A percentile compares a stretch with the other conserved stretches of the same genome.
phyloP scores from a whole-genome alignment of 2,797 vertebrate genomes.

The Pipistrellus pipistrellus region DNA sequence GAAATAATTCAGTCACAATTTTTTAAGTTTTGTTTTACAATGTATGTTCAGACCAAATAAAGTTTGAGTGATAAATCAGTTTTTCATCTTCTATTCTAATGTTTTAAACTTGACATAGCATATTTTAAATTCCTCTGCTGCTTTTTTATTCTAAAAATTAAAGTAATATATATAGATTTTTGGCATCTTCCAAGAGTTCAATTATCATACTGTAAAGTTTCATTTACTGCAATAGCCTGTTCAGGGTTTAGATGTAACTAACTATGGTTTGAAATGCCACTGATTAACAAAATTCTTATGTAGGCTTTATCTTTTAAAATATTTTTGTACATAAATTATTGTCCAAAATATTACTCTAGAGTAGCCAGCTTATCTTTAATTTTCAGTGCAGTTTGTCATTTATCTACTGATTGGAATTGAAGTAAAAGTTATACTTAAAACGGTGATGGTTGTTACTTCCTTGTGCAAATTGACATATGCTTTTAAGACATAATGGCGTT shows the following conservation, averaged over 20 bases:
- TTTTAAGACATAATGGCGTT: conserved; percentile 80
- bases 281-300: conserved; percentile 37
- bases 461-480: conserved; percentile 74
- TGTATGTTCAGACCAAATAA: conserved; percentile 64
- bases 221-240: conserved; percentile 19
- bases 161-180: conserved; percentile 63
- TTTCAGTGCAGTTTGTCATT: conserved; percentile 23
- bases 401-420: conserved; percentile 31
- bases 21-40: conserved; percentile 66
- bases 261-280: conserved; percentile 40
- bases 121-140: conserved; percentile 49
- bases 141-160: conserved; percentile 67
- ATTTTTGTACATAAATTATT: conserved; percentile 19
- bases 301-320: conserved; percentile 41
- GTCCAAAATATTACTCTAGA: conserved; percentile 19
- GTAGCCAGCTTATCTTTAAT: conserved; percentile 26
- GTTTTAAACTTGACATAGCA: conserved; percentile 56
- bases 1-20: conserved; percentile 57
- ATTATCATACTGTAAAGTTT: background rate
- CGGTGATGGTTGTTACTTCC: conserved; percentile 73
- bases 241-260: conserved; percentile 45
- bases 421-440: conserved; percentile 56
- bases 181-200: conserved; percentile 25
- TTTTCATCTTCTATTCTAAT: conserved; percentile 61
- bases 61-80: conserved; percentile 59